Evolutionary conservation across 1,140 invertebrate genomes (phyloP).

Genomic region (Apis florea): DNA sequence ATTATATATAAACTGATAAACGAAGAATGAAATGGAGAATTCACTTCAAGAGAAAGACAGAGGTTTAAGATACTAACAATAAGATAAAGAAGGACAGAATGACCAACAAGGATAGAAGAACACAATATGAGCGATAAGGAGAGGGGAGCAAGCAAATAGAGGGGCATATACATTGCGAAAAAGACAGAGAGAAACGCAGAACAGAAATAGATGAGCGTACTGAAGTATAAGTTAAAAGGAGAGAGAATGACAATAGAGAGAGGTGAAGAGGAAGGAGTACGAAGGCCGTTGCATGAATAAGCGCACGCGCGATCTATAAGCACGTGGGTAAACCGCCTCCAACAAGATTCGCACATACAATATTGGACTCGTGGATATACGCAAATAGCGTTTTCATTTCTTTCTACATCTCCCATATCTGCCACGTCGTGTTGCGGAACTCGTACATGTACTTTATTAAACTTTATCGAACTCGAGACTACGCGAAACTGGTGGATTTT

Average conservation of each 20-base stretch:
- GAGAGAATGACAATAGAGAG: neutral
- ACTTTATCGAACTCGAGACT: neutral
- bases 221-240: neutral
- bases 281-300: constrained; percentile 51
- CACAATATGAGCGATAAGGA: neutral
- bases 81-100: neutral
- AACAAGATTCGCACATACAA: constrained; percentile 16
- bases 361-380: neutral
- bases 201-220: constrained; percentile 16
- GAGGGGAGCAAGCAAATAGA: neutral
- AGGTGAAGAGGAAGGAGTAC: constrained; percentile 8
- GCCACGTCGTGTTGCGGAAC: neutral
- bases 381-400: constrained; percentile 23
- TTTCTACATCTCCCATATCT: constrained; percentile 28
- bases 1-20: neutral
- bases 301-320: constrained; percentile 45
- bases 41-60: neutral
- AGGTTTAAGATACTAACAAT: neutral
- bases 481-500: neutral
- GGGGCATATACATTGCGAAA: neutral
- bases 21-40: neutral
- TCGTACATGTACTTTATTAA: constrained; percentile 19
- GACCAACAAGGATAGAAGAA: neutral
- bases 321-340: constrained; percentile 49
- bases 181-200: constrained; percentile 17